Evolutionary conservation across 2,888 invertebrate genomes (phyloP).

Genomic region (Coenonympha glycerion): DNA sequence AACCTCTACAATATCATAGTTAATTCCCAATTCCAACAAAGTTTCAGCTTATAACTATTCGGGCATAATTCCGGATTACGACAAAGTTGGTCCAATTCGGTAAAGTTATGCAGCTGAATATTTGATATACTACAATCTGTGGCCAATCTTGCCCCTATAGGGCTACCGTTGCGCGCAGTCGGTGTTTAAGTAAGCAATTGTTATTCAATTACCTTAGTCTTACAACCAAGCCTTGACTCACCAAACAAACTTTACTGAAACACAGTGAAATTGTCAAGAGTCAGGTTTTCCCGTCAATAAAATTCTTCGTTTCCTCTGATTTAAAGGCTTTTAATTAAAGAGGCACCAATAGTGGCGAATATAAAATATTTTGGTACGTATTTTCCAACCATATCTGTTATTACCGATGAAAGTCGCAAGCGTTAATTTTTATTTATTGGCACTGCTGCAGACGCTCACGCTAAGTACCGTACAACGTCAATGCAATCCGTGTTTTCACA

Average conservation of each 20-base stretch:
- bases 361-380: no score
- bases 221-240: neutral
- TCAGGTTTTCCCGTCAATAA: no score
- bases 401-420: neutral
- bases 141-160: constrained; percentile 7
- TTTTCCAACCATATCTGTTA: neutral
- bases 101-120: constrained; percentile 13
- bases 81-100: constrained; percentile 9
- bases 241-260: no score
- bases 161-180: neutral
- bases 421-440: neutral
- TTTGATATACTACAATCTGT: constrained; percentile 12
- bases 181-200: neutral
- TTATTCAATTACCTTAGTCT: neutral
- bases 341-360: no score
- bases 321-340: no score
- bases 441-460: neutral
- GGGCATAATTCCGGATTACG: constrained; percentile 16
- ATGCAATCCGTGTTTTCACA: neutral
- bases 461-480: neutral
- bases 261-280: no score
- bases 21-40: constrained; percentile 11
- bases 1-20: constrained; percentile 12
- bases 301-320: no score
- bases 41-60: constrained; percentile 14